A percentile compares a stretch with the other conserved stretches of the same genome.
Evolutionary conservation across 1,140 invertebrate species (phyloP).

Genomic region (Cyphomyrmex costatus): DNA sequence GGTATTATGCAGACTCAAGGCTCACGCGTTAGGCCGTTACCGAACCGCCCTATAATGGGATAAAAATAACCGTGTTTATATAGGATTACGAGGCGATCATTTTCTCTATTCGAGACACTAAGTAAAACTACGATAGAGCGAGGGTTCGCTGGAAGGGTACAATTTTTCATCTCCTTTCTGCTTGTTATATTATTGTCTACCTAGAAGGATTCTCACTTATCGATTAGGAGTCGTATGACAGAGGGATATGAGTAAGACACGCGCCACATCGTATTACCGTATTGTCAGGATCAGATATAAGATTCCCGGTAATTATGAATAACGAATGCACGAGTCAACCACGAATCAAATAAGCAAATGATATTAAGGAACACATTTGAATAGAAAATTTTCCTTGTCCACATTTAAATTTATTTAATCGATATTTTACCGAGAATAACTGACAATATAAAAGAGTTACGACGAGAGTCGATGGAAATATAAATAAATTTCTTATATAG

Average conservation of each 20-base stretch:
- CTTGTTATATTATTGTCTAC: slow-evolving; percentile 37
- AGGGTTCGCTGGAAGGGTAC: slow-evolving; percentile 33
- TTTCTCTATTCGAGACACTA: slow-evolving; percentile 54
- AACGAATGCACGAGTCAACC: background rate
- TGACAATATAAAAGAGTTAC: background rate
- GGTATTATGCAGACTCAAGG: slow-evolving; percentile 69
- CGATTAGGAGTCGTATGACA: slow-evolving; percentile 48
- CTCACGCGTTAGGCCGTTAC: slow-evolving; percentile 65
- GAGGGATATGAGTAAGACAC: background rate
- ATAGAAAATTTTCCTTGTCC: background rate
- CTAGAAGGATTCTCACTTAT: slow-evolving; percentile 42
- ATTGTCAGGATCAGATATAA: slow-evolving; percentile 23
- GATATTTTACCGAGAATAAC: background rate
- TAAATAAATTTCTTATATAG: slow-evolving; percentile 16
- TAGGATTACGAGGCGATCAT: slow-evolving; percentile 78
- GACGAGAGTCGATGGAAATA: background rate
- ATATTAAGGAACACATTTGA: background rate
- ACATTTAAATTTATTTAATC: slow-evolving; percentile 2
- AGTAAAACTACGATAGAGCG: background rate
- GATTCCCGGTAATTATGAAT: slow-evolving; percentile 44
- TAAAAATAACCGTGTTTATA: slow-evolving; percentile 81
- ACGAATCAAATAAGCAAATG: background rate
- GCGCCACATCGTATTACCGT: background rate
- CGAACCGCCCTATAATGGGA: slow-evolving; percentile 77
- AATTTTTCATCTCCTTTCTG: slow-evolving; percentile 42